These are phyloP conservation scores for Acanthurus lineatus DNA, from an alignment of 2,797 vertebrate genomes.

Conservation along the genomic window DNA sequence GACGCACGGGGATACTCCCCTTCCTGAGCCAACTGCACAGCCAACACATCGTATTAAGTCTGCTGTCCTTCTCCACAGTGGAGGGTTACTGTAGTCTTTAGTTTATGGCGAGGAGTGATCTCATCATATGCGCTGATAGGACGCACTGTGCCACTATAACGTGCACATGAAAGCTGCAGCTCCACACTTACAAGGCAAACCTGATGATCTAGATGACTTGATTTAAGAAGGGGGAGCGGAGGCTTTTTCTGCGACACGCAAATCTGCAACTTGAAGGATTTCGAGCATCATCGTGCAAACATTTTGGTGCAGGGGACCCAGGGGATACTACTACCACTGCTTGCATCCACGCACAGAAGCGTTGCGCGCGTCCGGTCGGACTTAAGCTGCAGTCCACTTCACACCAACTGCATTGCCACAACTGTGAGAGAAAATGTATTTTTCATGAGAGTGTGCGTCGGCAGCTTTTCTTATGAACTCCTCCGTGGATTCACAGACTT, in stretches of 20 bases:
- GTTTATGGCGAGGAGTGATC: constrained; percentile 37
- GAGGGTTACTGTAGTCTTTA: constrained; percentile 17
- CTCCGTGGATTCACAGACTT: constrained; percentile 44
- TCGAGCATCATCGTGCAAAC: constrained; percentile 22
- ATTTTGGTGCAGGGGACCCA: constrained; percentile 81
- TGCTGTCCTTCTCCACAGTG: not conserved
- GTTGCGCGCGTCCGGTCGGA: constrained; percentile 60
- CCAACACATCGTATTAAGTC: constrained; percentile 5
- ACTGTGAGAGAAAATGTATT: constrained; percentile 26
- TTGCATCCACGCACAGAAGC: constrained; percentile 62
- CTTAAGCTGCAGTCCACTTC: constrained; percentile 72
- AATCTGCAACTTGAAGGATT: constrained; percentile 49
- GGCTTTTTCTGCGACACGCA: constrained; percentile 17
- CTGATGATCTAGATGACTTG: constrained; percentile 42
- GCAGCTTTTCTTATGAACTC: constrained; percentile 55
- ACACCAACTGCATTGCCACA: constrained; percentile 68
- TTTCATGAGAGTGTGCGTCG: constrained; percentile 44
- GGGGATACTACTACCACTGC: constrained; percentile 61
- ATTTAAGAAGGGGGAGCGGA: not conserved
- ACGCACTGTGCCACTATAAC: constrained; percentile 46
- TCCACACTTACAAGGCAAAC: constrained; percentile 35
- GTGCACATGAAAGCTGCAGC: constrained; percentile 48
- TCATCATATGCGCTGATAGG: constrained; percentile 44
- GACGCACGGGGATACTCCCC: constrained; percentile 23
- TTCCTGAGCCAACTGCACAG: constrained; percentile 10